phyloP scores from a whole-genome alignment of 1,140 invertebrate species.

The Rhizoglyphus robini region DNA sequence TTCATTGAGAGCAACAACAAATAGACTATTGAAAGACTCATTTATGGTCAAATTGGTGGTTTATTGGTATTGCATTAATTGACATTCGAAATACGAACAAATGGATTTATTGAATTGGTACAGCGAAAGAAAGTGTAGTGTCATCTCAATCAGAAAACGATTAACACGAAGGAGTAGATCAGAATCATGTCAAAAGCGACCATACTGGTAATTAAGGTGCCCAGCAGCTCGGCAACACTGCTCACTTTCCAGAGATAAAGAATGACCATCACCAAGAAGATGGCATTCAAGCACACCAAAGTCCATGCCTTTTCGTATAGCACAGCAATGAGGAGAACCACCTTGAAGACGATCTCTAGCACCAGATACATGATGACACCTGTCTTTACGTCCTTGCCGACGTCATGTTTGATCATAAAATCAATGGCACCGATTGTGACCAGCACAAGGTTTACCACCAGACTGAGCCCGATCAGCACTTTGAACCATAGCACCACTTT shows the following conservation, averaged over 20 bases:
- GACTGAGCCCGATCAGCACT: neutral
- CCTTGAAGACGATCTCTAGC: neutral
- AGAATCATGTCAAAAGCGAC: neutral
- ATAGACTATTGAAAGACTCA: too few species aligned
- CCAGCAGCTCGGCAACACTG: neutral
- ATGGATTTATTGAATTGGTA: neutral
- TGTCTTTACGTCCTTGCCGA: neutral
- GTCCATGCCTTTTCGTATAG: neutral
- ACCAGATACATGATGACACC: neutral
- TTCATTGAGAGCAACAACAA: too few species aligned
- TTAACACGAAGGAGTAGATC: neutral
- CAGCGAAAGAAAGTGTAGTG: neutral
- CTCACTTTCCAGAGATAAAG: neutral
- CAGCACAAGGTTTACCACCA: neutral
- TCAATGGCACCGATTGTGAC: neutral
- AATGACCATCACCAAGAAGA: neutral
- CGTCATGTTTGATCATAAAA: neutral
- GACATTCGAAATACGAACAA: neutral
- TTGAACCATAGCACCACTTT: neutral
- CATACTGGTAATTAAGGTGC: neutral
- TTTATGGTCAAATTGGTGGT: too few species aligned
- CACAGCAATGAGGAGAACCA: neutral
- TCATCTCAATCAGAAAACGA: neutral
- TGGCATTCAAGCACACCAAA: neutral
- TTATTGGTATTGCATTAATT: too few species aligned